phyloP scores from a whole-genome alignment of 2,113 vertebrate species.

The Sceloporus undulatus region DNA sequence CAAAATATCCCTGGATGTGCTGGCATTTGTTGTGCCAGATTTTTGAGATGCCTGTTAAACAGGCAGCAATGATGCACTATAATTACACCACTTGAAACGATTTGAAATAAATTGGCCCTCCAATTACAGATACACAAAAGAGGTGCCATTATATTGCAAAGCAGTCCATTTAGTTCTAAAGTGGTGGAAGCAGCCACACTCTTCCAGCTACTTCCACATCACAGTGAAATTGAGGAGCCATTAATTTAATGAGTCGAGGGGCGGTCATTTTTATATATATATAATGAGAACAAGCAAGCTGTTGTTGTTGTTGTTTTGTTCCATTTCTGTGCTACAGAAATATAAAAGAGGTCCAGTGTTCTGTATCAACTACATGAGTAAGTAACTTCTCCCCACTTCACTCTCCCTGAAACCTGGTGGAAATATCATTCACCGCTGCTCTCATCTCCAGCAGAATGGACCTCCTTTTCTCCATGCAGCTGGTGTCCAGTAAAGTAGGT shows the following conservation, averaged over 20 bases:
- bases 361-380: background rate
- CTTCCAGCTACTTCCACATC: constrained; percentile 69
- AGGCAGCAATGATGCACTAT: constrained; percentile 79
- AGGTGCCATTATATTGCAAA: constrained; percentile 77
- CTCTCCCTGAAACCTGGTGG: too few species aligned
- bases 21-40: constrained; percentile 71
- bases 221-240: constrained; percentile 70
- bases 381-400: too few species aligned
- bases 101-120: constrained; percentile 85
- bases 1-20: constrained; percentile 5
- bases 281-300: constrained; percentile 6
- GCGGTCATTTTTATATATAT: too few species aligned
- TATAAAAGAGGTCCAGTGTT: constrained; percentile 38
- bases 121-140: constrained; percentile 83
- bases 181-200: constrained; percentile 75
- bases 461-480: too few species aligned
- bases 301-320: background rate
- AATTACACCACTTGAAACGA: constrained; percentile 85
- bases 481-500: too few species aligned
- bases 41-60: constrained; percentile 79
- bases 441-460: too few species aligned
- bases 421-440: too few species aligned
- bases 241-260: constrained; percentile 75
- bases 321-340: constrained; percentile 33
- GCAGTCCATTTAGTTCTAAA: constrained; percentile 84